Evolutionary conservation across 2,888 invertebrate genomes (phyloP), one percentile per base, ranked within the genome.

Genomic region (Tanytarsus gracilentus): DNA sequence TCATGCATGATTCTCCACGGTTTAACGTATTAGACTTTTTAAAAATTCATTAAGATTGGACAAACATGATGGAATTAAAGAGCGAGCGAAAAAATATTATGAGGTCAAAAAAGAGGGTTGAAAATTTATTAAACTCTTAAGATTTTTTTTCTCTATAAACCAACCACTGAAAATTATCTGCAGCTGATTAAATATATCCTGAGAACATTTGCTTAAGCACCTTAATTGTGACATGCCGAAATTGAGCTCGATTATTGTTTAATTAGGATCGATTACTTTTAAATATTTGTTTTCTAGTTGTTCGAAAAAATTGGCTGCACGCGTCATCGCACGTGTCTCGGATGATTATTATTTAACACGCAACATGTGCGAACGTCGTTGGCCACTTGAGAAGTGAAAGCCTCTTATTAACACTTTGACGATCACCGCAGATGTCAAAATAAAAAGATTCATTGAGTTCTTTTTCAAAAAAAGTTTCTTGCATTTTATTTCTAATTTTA

Each of bases 1-100:
- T 58, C 58, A 58, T 48, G 48, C 58, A 58, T 48, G 58, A 58
- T 48, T 58, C 30, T 48, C 23, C 44, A 44, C 18, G 44, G 44
- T 44, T 44, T 44, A 8, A 18, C 9, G 44, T 44, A 23, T 23
- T 18, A 33, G n/a, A n/a, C n/a, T n/a, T n/a, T 44, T 44, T 44
- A 44, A 44, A 44, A 18, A 44, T 44, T 44, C 44, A 44, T 44
- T 44, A n/a, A n/a, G n/a, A n/a, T n/a, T n/a, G n/a, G n/a, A n/a
- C n/a, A n/a, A n/a, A n/a, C n/a, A n/a, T n/a, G n/a, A n/a, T n/a
- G n/a, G n/a, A n/a, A n/a, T n/a, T n/a, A n/a, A n/a, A n/a, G n/a
- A n/a, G n/a, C n/a, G n/a, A n/a, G n/a, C n/a, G n/a, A n/a, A n/a
- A n/a, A n/a, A n/a, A n/a, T n/a, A n/a, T n/a, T n/a, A n/a, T n/a